Conservation (phyloP, 2,888 invertebrate genomes). For the Tipula lateralis region DNA sequence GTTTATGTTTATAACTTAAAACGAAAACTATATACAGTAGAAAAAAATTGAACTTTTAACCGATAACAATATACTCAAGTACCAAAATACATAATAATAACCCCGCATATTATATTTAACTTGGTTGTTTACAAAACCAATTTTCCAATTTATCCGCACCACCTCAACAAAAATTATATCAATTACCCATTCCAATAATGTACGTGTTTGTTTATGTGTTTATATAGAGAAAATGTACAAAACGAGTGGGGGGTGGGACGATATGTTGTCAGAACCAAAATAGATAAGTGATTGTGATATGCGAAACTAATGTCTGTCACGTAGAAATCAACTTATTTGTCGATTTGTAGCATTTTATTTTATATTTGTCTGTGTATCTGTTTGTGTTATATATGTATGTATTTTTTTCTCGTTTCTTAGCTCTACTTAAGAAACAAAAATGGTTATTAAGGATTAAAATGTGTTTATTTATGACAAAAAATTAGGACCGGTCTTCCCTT, state of each 20-base stretch:
- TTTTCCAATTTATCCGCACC: background rate
- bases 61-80: too few species aligned
- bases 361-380: background rate
- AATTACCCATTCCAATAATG: background rate
- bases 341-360: background rate
- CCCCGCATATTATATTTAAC: background rate
- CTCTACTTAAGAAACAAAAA: background rate
- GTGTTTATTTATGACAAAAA: background rate
- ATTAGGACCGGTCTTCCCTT: background rate
- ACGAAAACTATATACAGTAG: background rate
- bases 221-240: background rate
- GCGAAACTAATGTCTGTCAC: background rate
- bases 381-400: too few species aligned
- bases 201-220: background rate
- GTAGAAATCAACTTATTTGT: slow-evolving; percentile 19
- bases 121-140: background rate
- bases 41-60: background rate
- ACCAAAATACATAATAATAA: background rate
- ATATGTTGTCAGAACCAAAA: background rate
- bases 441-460: slow-evolving; percentile 13
- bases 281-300: background rate
- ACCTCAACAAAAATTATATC: background rate
- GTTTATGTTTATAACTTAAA: background rate
- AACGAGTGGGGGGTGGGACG: too few species aligned
- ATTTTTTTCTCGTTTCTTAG: background rate